A percentile compares a stretch with the other conserved stretches of the same genome.
These are phyloP conservation scores for Micromys minutus DNA, from an alignment of 2,113 vertebrate genomes.

Conservation along the genomic window DNA sequence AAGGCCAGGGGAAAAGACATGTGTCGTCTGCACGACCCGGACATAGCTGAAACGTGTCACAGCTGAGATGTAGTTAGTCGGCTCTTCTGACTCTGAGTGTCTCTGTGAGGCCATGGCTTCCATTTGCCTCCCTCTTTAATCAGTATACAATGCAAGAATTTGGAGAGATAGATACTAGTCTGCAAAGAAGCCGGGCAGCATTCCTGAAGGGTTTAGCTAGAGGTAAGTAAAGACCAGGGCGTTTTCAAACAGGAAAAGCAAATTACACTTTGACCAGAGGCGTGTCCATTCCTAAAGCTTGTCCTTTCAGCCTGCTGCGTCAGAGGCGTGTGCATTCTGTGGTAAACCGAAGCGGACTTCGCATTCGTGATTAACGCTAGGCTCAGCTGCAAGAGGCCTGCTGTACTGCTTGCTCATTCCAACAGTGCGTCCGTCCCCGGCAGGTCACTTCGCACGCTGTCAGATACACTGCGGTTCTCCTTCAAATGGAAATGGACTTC, in stretches of 20 bases:
- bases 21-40: neutral
- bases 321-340: neutral
- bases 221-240: neutral
- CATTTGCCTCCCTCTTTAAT: constrained; percentile 40
- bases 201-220: constrained; percentile 21
- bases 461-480: neutral
- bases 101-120: neutral
- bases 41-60: neutral
- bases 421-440: too few species aligned
- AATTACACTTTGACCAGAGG: neutral
- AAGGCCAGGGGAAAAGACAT: neutral
- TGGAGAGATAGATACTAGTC: constrained; percentile 7
- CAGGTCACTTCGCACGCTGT: too few species aligned
- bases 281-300: neutral
- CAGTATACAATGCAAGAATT: neutral
- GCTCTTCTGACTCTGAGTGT: neutral
- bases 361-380: neutral
- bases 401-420: neutral
- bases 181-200: neutral
- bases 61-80: neutral
- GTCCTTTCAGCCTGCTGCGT: neutral
- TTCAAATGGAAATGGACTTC: too few species aligned
- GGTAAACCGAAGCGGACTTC: neutral
- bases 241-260: constrained; percentile 22
- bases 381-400: neutral